Evolutionary conservation across 2,888 invertebrate genomes (phyloP).

Genomic region (Chironomus tentans): DNA sequence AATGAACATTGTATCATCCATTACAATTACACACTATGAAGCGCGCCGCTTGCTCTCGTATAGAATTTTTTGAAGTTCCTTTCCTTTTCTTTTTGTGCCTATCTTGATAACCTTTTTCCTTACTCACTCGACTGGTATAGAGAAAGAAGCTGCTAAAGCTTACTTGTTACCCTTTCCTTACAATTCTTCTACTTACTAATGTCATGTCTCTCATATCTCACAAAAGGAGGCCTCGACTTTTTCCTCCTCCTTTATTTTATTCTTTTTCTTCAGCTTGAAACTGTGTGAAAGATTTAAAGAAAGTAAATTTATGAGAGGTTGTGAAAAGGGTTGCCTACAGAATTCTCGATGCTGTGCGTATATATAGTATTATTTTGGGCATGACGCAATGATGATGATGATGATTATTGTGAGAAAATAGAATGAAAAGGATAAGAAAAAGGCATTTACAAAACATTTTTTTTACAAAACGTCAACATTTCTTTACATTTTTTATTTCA

Average conservation of each 20-base stretch:
- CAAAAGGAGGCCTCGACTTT: background rate
- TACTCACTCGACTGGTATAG: background rate
- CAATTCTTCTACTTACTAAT: background rate
- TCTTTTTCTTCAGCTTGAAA: background rate
- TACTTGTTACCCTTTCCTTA: background rate
- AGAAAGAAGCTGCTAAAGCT: background rate
- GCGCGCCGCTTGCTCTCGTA: background rate
- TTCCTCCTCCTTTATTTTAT: too few species aligned
- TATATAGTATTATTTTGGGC: too few species aligned
- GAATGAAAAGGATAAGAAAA: background rate
- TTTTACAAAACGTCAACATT: background rate
- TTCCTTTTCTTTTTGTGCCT: background rate
- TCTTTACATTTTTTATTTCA: background rate
- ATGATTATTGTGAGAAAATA: background rate
- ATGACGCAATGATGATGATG: background rate
- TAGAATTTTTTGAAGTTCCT: background rate
- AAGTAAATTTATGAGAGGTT: background rate
- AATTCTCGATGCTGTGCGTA: too few species aligned
- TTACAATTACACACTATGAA: conserved; percentile 17
- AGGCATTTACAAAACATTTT: background rate
- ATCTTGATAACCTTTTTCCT: conserved; percentile 22
- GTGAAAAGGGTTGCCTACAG: background rate
- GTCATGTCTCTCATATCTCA: background rate
- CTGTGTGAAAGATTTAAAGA: background rate
- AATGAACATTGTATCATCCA: conserved; percentile 20